phyloP scores from a whole-genome alignment of 2,797 vertebrate genomes.

The Amniataba percoides region DNA sequence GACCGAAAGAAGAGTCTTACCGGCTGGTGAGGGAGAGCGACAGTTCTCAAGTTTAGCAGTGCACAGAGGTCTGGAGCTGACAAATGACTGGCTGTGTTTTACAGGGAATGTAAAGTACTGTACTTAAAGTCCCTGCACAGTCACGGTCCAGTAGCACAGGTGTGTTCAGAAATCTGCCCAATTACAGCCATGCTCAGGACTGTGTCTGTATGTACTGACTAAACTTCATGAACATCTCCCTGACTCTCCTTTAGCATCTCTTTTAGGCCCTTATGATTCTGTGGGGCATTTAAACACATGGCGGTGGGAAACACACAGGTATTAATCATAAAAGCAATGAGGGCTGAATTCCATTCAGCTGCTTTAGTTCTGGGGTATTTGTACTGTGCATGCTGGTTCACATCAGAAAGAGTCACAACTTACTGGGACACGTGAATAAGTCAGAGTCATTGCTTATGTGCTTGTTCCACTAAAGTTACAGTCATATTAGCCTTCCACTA shows the following conservation, averaged over 20 bases:
- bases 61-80: constrained; percentile 54
- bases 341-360: neutral
- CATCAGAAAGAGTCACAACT: neutral
- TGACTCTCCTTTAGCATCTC: constrained; percentile 12
- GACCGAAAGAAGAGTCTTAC: constrained; percentile 72
- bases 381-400: neutral
- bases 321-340: neutral
- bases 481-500: neutral
- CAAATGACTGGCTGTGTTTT: constrained; percentile 63
- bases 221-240: constrained; percentile 1
- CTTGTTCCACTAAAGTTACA: neutral
- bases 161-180: constrained; percentile 46
- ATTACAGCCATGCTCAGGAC: constrained; percentile 37
- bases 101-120: constrained; percentile 44
- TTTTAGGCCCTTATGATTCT: neutral
- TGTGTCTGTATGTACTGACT: neutral
- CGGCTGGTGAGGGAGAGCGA: constrained; percentile 46
- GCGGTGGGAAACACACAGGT: neutral
- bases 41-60: constrained; percentile 63
- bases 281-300: neutral
- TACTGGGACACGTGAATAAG: neutral
- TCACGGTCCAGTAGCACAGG: constrained; percentile 35
- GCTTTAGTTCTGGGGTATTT: neutral
- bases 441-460: neutral
- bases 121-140: constrained; percentile 23